A percentile compares a stretch with the other conserved stretches of the same genome.
These are phyloP conservation scores for Typhlomys cinereus DNA, from an alignment of 2,113 vertebrate genomes.

Conservation along the genomic window DNA sequence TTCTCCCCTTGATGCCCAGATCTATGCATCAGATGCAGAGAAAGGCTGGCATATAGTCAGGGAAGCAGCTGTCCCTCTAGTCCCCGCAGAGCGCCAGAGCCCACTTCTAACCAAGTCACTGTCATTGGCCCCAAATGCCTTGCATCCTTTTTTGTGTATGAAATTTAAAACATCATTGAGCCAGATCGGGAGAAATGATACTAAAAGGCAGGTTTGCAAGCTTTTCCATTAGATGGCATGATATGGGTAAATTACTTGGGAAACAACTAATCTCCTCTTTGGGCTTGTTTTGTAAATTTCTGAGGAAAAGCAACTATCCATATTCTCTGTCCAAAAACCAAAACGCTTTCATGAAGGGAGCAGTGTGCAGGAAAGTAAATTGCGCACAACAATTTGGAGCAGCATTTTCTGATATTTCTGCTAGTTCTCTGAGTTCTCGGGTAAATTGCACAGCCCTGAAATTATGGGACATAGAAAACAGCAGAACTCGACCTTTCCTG, in stretches of 20 bases:
- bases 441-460: slow-evolving; percentile 64
- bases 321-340: slow-evolving; percentile 44
- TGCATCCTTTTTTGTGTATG: neutral
- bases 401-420: slow-evolving; percentile 58
- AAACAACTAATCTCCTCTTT: slow-evolving; percentile 1
- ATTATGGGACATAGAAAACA: slow-evolving; percentile 65
- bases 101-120: neutral
- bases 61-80: neutral
- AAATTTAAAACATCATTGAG: neutral
- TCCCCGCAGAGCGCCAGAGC: neutral
- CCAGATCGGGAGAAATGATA: neutral
- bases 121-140: neutral
- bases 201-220: neutral
- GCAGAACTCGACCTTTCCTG: slow-evolving; percentile 32
- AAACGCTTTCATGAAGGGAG: slow-evolving; percentile 2
- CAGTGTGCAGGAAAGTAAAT: slow-evolving; percentile 60
- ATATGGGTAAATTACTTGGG: neutral
- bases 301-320: slow-evolving; percentile 33
- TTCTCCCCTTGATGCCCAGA: neutral
- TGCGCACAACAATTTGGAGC: slow-evolving; percentile 50
- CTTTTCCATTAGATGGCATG: slow-evolving; percentile 37
- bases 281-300: slow-evolving; percentile 48
- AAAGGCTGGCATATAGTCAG: fast-evolving
- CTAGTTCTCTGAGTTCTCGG: slow-evolving; percentile 54
- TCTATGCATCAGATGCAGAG: neutral